Evolutionary conservation across 2,113 vertebrate species (phyloP).

Genomic region (Thunnus thynnus): DNA sequence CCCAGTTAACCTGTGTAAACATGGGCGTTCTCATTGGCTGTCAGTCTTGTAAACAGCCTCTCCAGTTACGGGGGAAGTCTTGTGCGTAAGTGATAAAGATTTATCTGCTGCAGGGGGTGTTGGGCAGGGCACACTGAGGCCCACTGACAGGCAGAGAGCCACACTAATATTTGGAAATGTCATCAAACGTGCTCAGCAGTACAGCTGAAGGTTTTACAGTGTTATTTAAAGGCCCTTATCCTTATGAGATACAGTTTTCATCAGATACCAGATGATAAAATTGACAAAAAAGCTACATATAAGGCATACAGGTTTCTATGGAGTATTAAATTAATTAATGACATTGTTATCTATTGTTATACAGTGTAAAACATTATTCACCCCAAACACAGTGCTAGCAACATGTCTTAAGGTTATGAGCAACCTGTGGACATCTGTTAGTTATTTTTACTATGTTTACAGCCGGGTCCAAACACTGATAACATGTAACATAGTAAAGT

Average conservation of each 20-base stretch:
- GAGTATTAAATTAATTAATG: background rate
- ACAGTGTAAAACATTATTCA: slow-evolving; percentile 14
- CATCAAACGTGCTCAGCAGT: slow-evolving; percentile 6
- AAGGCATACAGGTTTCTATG: background rate
- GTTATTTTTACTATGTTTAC: slow-evolving; percentile 3
- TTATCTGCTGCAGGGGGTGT: slow-evolving; percentile 80
- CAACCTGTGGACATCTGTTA: background rate
- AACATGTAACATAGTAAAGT: background rate
- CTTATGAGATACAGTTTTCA: background rate
- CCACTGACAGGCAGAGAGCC: slow-evolving; percentile 59
- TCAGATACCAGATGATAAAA: background rate
- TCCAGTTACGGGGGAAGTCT: slow-evolving; percentile 69
- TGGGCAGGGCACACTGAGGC: slow-evolving; percentile 71
- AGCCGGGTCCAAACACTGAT: slow-evolving; percentile 4
- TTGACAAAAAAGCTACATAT: background rate
- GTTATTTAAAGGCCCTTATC: background rate
- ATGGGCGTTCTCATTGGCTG: slow-evolving; percentile 49
- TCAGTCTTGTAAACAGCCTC: slow-evolving; percentile 76
- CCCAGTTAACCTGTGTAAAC: background rate
- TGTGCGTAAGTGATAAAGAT: slow-evolving; percentile 82
- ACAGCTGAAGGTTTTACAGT: slow-evolving; percentile 8
- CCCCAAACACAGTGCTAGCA: background rate
- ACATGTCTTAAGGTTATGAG: background rate
- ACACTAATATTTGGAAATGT: slow-evolving; percentile 36
- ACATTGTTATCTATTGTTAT: background rate